Evolutionary conservation across 2,888 invertebrate genomes (phyloP).

Genomic region (Antitype chi): DNA sequence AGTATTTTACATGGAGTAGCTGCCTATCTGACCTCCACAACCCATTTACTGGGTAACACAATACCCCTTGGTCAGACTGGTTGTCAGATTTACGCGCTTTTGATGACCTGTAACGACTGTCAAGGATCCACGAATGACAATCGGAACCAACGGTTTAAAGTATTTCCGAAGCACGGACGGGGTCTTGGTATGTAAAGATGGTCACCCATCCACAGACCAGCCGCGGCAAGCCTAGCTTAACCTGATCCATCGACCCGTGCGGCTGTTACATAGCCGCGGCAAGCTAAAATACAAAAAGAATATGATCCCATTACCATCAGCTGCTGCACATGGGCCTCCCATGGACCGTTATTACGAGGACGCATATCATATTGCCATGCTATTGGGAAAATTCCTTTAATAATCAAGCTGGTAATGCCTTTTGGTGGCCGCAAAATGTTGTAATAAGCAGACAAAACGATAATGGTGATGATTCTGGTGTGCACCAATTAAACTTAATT

Average conservation of each 20-base stretch:
- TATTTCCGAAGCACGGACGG: too few species aligned
- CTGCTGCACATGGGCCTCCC: neutral
- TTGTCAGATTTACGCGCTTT: neutral
- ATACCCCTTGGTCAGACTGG: neutral
- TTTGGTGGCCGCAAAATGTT: slow-evolving; percentile 6
- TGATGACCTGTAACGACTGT: neutral
- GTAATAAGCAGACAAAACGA: neutral
- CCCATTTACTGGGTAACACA: neutral
- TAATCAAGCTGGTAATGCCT: neutral
- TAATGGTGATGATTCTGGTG: too few species aligned
- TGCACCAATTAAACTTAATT: too few species aligned
- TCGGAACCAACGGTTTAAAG: too few species aligned
- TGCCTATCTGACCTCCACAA: neutral
- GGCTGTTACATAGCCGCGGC: too few species aligned
- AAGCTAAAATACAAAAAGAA: neutral
- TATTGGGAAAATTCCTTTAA: neutral
- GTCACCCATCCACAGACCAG: too few species aligned
- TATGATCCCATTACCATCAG: neutral
- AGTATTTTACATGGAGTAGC: neutral
- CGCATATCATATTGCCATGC: neutral
- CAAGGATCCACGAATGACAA: neutral
- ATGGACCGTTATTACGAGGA: neutral
- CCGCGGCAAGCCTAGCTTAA: too few species aligned
- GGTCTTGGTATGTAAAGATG: too few species aligned
- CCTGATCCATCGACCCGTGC: too few species aligned